Conservation (phyloP, 2,888 invertebrate species). For the Cheiracanthium punctorium region DNA sequence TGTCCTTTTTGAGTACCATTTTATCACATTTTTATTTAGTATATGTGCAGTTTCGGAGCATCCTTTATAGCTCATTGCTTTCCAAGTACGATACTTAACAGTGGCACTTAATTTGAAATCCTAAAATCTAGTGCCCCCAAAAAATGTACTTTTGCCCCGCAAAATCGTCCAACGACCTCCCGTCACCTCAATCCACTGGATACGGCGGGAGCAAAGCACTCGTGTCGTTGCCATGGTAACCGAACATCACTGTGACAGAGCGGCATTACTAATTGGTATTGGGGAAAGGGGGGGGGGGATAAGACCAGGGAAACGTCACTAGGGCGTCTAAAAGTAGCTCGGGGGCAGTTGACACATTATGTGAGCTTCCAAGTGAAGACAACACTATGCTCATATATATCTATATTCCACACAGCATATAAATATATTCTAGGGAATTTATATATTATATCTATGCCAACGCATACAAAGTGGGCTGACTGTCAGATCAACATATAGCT, state of each 20-base stretch:
- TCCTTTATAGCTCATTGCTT: no score
- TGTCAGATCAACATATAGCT: constrained; percentile 34
- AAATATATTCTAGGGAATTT: background rate
- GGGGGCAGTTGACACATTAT: constrained; percentile 49
- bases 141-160: background rate
- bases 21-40: no score
- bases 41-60: no score
- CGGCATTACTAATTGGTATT: constrained; percentile 55
- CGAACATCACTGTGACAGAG: constrained; percentile 51
- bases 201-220: background rate
- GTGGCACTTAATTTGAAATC: background rate
- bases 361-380: background rate
- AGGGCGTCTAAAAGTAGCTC: constrained; percentile 58
- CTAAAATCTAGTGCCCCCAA: background rate
- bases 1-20: no score
- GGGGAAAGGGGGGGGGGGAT: constrained; percentile 25
- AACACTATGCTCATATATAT: background rate
- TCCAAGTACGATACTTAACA: no score
- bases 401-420: background rate
- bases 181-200: background rate
- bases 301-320: constrained; percentile 14
- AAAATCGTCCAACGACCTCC: constrained; percentile 23
- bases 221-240: constrained; percentile 64
- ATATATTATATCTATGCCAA: background rate
- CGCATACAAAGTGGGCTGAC: background rate